Evolutionary conservation across 2,113 vertebrate species (phyloP), one percentile per base, ranked within the genome.

Genomic region (Columbina picui): DNA sequence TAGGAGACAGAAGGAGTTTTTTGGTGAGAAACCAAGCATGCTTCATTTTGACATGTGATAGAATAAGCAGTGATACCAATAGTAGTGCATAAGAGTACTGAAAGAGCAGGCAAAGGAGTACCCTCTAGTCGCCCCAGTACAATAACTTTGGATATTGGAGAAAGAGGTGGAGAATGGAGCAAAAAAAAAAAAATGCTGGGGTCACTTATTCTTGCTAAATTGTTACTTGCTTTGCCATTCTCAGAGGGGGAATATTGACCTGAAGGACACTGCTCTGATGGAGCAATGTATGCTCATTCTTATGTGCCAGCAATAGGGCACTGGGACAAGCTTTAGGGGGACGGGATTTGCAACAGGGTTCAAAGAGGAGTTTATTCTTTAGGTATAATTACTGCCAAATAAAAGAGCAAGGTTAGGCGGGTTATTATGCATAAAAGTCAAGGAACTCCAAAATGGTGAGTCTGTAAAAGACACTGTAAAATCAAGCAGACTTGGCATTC

Each of bases 381-480:
- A 23, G 29, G 32, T 50, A 36, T 34, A 77, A 76, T 68, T 76
- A 45, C 7, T 11, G 53, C 26, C 39, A 84, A 89, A 89, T 49
- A 56, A 87, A 84, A 91, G 10, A 27, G 12, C 25, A 56, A 55
- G 32, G 27, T 84, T 83, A 64, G 27, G 41, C 0, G 1, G 20
- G 43, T 65, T 84, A 89, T 45, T 16, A 7, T 23, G 27, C 49
- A 56, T 64, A 76, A 38, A 92, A 86, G 71, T 57, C 76, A 90
- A 77, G 36, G 68, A 76, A 73, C 59, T 92, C 21, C n/a, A 74
- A 63, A 81, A 91, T 50, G 29, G 29, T 60, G 34, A 79, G 12
- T 75, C 61, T 45, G 53, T 82, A 69, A 89, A 93, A 94, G 57
- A 75, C 12, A 41, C 12, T 41, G n/a, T 83, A 78, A 84, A 84